Evolutionary conservation across 2,797 vertebrate genomes (phyloP).

Genomic region (Cryptoprocta ferox): DNA sequence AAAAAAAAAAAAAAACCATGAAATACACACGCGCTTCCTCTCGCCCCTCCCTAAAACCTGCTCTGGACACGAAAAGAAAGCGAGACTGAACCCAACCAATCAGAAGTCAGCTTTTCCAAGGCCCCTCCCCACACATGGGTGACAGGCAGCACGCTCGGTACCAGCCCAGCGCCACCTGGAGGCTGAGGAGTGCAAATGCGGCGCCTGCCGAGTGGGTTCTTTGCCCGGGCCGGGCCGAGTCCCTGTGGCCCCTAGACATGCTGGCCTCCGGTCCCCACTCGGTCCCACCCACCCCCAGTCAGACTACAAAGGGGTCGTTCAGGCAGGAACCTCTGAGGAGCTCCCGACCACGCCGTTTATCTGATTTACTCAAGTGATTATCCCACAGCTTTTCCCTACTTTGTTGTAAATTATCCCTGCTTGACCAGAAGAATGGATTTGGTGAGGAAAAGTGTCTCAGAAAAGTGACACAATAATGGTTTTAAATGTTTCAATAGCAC

Average conservation of each 20-base stretch:
- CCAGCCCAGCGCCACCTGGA: slow-evolving; percentile 58
- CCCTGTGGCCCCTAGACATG: accelerated
- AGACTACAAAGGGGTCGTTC: too few species aligned
- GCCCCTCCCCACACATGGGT: neutral
- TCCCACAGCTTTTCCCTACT: neutral
- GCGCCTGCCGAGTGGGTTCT: neutral
- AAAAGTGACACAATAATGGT: neutral
- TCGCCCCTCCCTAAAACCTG: neutral
- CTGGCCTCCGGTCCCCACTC: neutral
- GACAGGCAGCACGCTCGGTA: neutral
- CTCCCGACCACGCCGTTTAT: neutral
- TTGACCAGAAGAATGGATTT: neutral
- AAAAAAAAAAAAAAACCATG: neutral
- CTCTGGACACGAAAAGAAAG: neutral
- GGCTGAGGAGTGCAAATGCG: neutral
- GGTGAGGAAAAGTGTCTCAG: neutral
- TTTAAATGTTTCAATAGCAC: neutral
- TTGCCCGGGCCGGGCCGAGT: neutral
- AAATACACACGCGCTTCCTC: neutral
- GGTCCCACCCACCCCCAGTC: neutral
- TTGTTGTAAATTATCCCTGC: neutral
- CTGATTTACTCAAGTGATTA: neutral
- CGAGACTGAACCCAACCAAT: slow-evolving; percentile 17
- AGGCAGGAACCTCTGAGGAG: neutral
- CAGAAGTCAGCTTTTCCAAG: neutral